phyloP scores from a whole-genome alignment of 2,113 vertebrate species.

The Meles meles region DNA sequence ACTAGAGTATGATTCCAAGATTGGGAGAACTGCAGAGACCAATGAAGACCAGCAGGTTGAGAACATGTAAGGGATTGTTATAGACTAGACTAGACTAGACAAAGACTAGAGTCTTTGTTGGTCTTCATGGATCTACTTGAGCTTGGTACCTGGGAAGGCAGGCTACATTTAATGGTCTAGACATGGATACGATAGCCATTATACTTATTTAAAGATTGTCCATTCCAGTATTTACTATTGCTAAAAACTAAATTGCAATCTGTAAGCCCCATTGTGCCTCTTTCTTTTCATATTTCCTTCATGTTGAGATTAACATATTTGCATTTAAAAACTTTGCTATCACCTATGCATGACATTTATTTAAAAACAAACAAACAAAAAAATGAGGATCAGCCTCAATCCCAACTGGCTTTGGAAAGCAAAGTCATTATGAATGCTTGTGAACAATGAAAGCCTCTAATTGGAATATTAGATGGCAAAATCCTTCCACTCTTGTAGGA shows the following conservation, averaged over 20 bases:
- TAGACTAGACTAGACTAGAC: too few species aligned
- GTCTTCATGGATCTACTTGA: neutral
- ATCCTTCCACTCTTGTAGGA: neutral
- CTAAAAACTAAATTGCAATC: slow-evolving; percentile 67
- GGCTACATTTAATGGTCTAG: neutral
- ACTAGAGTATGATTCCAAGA: neutral
- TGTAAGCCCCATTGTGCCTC: neutral
- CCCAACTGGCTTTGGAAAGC: neutral
- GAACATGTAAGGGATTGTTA: neutral
- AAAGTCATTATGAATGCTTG: neutral
- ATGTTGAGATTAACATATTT: neutral
- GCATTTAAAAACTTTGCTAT: neutral
- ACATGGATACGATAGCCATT: neutral
- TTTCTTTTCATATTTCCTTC: neutral
- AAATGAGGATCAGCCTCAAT: neutral
- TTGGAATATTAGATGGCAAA: neutral
- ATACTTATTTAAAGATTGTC: slow-evolving; percentile 72
- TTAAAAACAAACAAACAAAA: neutral
- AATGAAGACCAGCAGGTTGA: neutral
- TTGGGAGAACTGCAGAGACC: neutral
- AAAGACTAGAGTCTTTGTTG: neutral
- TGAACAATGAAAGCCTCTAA: neutral
- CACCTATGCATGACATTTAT: neutral
- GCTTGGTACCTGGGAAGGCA: neutral
- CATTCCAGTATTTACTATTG: slow-evolving; percentile 57